Percentiles rank a stretch among this genome's conserved stretches.
Evolutionary conservation across 2,113 vertebrate genomes (phyloP).

Genomic region (Gymnogyps californianus): DNA sequence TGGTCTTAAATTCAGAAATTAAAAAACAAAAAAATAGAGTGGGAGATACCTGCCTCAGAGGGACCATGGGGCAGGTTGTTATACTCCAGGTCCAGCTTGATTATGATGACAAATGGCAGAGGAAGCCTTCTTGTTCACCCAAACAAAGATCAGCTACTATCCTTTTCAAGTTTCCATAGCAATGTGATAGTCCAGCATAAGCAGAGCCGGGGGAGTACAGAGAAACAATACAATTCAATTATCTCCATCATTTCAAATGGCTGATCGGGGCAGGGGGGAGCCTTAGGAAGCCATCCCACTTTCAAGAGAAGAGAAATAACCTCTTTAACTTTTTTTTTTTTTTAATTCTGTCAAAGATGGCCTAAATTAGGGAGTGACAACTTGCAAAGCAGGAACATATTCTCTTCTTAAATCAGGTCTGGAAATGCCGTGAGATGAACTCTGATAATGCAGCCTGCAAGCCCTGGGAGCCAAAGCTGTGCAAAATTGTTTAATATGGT

Average conservation of each 20-base stretch:
- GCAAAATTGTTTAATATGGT: slow-evolving; percentile 80
- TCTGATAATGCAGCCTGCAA: slow-evolving; percentile 70
- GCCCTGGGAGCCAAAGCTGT: slow-evolving; percentile 76
- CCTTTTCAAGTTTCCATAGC: slow-evolving; percentile 38
- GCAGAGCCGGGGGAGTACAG: not conserved
- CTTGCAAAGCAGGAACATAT: slow-evolving; percentile 71
- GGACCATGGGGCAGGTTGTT: not conserved
- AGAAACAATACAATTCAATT: slow-evolving; percentile 71
- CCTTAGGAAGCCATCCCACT: slow-evolving; percentile 57
- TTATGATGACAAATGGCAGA: not conserved
- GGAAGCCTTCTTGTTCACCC: not conserved
- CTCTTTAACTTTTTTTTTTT: slow-evolving; percentile 44
- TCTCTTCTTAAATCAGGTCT: slow-evolving; percentile 75
- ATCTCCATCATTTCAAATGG: slow-evolving; percentile 68
- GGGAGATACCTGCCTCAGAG: not conserved
- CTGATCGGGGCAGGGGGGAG: slow-evolving; percentile 44
- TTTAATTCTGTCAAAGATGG: slow-evolving; percentile 71
- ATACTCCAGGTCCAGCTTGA: not conserved
- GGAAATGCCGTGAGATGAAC: slow-evolving; percentile 73
- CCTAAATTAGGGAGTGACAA: slow-evolving; percentile 75
- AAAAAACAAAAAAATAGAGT: not conserved
- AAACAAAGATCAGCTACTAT: slow-evolving; percentile 26
- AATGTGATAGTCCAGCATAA: slow-evolving; percentile 31
- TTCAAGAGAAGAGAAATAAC: slow-evolving; percentile 63
- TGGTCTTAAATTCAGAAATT: not conserved